Base-by-base conservation (phyloP, 2,888 invertebrate species). In the Aleiodes testaceus region DNA sequence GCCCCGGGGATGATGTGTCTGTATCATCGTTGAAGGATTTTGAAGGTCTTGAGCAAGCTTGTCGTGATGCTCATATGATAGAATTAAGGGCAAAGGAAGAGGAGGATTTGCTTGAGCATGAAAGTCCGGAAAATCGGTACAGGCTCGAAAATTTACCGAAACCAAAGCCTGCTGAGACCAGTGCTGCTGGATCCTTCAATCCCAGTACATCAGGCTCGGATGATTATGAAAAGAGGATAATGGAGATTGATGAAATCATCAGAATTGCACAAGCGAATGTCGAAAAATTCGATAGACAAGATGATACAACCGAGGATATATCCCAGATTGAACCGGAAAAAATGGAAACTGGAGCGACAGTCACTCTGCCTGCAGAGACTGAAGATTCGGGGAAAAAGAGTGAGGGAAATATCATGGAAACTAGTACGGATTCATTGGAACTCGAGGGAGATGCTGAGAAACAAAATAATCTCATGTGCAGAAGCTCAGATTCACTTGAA, bases 21-120 rank as follows among this genome's bases (percentile, higher is more conserved):
- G 88, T 95, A 30, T 94, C 94, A 6, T 97, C 97, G 50, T 88
- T 97, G 20, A 95, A 95, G 85, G 97, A 98, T 85, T 97, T 97
- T 85, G 97, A 98, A 89, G 94, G 95, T 0, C 87, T 97, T 1
- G 97, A 98, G 88, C 93, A 92, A 74, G 97, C 97, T 20, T 95
- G 96, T 80, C 90, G 94, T 55, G 95, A 95, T 85, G 95, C 94
- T 0, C 92, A 95, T 75, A 91, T 92, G 79, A 94, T 95, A 66
- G 97, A 97, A 88, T 90, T 93, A 55, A 92, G 93, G 74, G 96
- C 94, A 0, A 93, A 94, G 80, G 95, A 95, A 87, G 96, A 97
- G 85, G 96, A 96, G 80, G 94, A 94, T 18, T 85, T 94, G 66
- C 87, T 97, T 73, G 92, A 92, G 73, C 89, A 89, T 78, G 92